Percentiles rank a stretch among this genome's conserved stretches.
Conservation (phyloP, 2,888 invertebrate genomes). For the Ochropleura leucogaster region DNA sequence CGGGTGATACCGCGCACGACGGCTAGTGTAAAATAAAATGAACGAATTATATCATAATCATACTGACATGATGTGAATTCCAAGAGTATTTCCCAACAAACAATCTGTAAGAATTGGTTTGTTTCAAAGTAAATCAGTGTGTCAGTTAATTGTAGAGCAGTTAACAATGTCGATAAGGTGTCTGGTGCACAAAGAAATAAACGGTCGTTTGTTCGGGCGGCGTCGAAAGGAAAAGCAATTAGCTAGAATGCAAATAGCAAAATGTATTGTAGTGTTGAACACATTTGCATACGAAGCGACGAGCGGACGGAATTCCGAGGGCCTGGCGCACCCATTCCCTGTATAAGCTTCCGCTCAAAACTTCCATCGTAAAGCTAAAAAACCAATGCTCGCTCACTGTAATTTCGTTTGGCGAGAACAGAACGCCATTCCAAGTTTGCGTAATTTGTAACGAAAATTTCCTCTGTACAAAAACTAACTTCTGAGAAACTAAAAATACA, state of each 20-base stretch:
- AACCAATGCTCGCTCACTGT: slow-evolving; percentile 68
- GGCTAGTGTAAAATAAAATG: too few species aligned
- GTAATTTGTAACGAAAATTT: slow-evolving; percentile 62
- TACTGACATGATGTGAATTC: neutral
- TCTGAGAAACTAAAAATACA: slow-evolving; percentile 43
- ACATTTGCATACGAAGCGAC: slow-evolving; percentile 86
- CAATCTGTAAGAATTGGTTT: slow-evolving; percentile 15
- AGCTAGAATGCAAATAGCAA: slow-evolving; percentile 85
- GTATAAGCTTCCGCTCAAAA: slow-evolving; percentile 78
- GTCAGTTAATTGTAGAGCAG: slow-evolving; percentile 62
- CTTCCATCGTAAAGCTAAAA: slow-evolving; percentile 78
- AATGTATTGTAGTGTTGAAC: slow-evolving; percentile 84
- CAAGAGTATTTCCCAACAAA: neutral
- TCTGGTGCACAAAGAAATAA: slow-evolving; percentile 78
- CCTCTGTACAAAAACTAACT: slow-evolving; percentile 41
- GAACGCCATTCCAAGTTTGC: slow-evolving; percentile 54
- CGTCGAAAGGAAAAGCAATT: slow-evolving; percentile 88
- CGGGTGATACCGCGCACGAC: too few species aligned
- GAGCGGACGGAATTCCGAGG: slow-evolving; percentile 76
- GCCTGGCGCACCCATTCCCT: slow-evolving; percentile 70
- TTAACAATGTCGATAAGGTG: slow-evolving; percentile 77
- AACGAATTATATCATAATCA: neutral
- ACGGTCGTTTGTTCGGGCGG: slow-evolving; percentile 76
- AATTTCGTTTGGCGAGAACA: slow-evolving; percentile 55
- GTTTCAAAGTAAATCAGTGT: slow-evolving; percentile 50